These are phyloP conservation scores for Lasioglossum marginatum DNA, from an alignment of 2,888 invertebrate genomes.

Conservation along the genomic window DNA sequence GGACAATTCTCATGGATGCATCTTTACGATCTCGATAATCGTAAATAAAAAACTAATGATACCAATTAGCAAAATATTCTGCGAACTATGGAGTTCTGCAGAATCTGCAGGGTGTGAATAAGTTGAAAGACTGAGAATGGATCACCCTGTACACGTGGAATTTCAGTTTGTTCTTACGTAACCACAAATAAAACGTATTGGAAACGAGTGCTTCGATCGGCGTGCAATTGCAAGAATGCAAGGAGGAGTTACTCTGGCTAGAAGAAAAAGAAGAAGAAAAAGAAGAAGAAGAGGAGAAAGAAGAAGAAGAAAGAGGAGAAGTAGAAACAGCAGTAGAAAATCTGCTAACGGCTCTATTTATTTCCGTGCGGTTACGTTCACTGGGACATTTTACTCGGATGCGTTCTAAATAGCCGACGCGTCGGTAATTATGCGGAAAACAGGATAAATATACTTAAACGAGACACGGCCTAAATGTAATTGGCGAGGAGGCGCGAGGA, in stretches of 20 bases:
- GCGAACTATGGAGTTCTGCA: neutral
- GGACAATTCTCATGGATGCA: no score
- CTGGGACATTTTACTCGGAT: conserved; percentile 15
- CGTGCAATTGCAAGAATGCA: conserved; percentile 3
- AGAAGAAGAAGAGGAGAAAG: no score
- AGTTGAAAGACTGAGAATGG: neutral
- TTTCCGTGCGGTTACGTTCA: neutral
- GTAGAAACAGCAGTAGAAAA: neutral
- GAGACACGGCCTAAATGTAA: conserved; percentile 55
- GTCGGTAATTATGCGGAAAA: conserved; percentile 53
- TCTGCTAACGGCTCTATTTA: neutral
- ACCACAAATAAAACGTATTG: conserved; percentile 3
- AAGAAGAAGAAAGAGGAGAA: neutral
- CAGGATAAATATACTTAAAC: conserved; percentile 48
- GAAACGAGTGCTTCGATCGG: neutral
- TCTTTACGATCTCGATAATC: no score
- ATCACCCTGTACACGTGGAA: neutral
- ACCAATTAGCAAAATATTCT: neutral
- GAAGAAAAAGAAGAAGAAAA: neutral
- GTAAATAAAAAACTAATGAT: neutral
- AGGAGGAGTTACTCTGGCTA: neutral
- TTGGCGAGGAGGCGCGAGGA: conserved; percentile 40
- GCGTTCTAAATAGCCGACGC: conserved; percentile 31
- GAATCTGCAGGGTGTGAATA: neutral
- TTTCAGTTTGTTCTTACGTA: conserved; percentile 5